Base-by-base conservation (phyloP, 1,140 invertebrate genomes). In the Aphelenchoides besseyi region DNA sequence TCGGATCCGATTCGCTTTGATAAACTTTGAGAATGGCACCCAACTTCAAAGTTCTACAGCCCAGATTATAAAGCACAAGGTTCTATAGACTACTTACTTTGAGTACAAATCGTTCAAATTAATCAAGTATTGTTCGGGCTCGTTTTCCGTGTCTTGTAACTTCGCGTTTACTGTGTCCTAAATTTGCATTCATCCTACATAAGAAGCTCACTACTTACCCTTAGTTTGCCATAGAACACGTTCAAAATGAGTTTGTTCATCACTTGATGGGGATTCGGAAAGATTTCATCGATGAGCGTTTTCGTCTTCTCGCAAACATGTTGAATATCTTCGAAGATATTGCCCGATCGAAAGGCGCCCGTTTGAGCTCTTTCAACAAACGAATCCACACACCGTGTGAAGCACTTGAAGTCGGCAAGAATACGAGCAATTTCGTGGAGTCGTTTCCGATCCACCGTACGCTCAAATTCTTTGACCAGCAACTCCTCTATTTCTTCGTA, bases 231-330 rank as follows among this genome's bases (percentile, higher is more conserved):
- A 79, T 96, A 92, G 86, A 95, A 98, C 70, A 98, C 93, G 82
- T 96, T 96, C 1, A 97, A 87, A 33, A 98, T 91, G 87, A 97
- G 95, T 87, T 97, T 98, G 37, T 91, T 91, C 93, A 98, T 97
- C 0, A 98, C 94, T 88, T 94, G 92, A 74, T 96, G 92, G 0
- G 94, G 93, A 87, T 94, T 95, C n/a, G 89, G 90, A 82, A 98
- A 98, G 0, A 98, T 95, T 85, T 91, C 90, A 82, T 91, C 90
- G 72, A 97, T 93, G 0, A 97, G 89, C 70, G 89, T 89, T 82
- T 93, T 90, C 82, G 94, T 95, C 79, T 91, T 91, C 75, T 91
- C 90, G 86, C 95, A 97, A 73, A 97, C 87, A 23, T 92, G 91
- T 67, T 95, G 88, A 3, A 97, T 91, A 77, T 96, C 91, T 68